Percentiles rank a stretch among this genome's conserved stretches.
These are phyloP conservation scores for Solenodon paradoxus DNA, from an alignment of 2,113 vertebrate species.

Conservation along the genomic window DNA sequence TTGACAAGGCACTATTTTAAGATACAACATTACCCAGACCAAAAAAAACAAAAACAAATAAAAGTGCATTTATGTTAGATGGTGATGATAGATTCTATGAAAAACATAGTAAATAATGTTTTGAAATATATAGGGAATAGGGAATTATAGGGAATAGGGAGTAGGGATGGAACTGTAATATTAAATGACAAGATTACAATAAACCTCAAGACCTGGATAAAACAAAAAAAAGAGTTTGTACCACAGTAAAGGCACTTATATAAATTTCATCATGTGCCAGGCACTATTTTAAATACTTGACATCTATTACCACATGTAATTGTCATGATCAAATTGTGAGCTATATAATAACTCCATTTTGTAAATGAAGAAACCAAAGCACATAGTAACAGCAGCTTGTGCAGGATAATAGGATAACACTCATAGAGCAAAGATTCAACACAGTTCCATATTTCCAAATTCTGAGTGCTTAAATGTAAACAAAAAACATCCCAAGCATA, in stretches of 20 bases:
- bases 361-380: too few species aligned
- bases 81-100: background rate
- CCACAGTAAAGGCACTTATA: background rate
- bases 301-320: background rate
- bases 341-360: background rate
- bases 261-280: fast-evolving
- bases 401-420: background rate
- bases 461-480: background rate
- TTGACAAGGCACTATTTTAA: fast-evolving
- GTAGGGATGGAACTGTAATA: background rate
- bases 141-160: too few species aligned
- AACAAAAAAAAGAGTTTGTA: background rate
- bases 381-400: background rate
- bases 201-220: background rate
- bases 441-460: background rate
- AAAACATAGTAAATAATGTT: background rate
- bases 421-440: background rate
- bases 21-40: background rate
- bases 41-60: background rate
- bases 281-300: background rate
- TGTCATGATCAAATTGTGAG: background rate
- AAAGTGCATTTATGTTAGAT: background rate
- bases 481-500: background rate
- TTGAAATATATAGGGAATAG: too few species aligned
- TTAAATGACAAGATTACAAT: background rate